phyloP scores from a whole-genome alignment of 2,888 invertebrate genomes.

The Zonitis immaculata region DNA sequence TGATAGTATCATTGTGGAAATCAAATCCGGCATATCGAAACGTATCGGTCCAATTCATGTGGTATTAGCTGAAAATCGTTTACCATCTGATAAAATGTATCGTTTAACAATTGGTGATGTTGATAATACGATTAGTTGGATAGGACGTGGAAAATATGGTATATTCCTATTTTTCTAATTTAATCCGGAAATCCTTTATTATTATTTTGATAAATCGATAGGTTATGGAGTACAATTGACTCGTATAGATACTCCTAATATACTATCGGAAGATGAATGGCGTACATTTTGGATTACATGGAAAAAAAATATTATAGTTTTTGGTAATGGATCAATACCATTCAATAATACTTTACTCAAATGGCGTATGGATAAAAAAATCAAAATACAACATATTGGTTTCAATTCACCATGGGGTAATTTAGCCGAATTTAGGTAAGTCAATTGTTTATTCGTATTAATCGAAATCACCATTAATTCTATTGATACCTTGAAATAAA shows the following conservation, averaged over 20 bases:
- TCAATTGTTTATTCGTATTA: too few relatives aligned
- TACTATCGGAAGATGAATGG: slow-evolving; percentile 56
- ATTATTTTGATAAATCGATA: slow-evolving; percentile 29
- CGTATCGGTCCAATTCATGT: slow-evolving; percentile 52
- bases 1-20: slow-evolving; percentile 59
- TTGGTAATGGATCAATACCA: slow-evolving; percentile 56
- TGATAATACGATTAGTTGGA: slow-evolving; percentile 56
- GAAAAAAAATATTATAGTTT: slow-evolving; percentile 57
- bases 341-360: slow-evolving; percentile 55
- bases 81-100: slow-evolving; percentile 57
- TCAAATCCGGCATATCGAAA: slow-evolving; percentile 52
- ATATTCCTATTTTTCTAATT: too few relatives aligned
- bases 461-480: too few relatives aligned
- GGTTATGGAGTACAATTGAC: slow-evolving; percentile 61
- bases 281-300: slow-evolving; percentile 66
- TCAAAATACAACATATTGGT: slow-evolving; percentile 59
- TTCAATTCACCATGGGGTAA: slow-evolving; percentile 63
- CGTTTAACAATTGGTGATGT: slow-evolving; percentile 58
- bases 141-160: slow-evolving; percentile 64
- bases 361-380: slow-evolving; percentile 58
- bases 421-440: slow-evolving; percentile 60
- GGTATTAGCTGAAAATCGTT: slow-evolving; percentile 55
- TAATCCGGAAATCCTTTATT: too few relatives aligned
- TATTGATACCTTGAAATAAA: too few relatives aligned
- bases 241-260: slow-evolving; percentile 55